Evolutionary conservation across 92 coral and sea anemone species (phyloP).

Genomic region (Epizoanthus scotinus): DNA sequence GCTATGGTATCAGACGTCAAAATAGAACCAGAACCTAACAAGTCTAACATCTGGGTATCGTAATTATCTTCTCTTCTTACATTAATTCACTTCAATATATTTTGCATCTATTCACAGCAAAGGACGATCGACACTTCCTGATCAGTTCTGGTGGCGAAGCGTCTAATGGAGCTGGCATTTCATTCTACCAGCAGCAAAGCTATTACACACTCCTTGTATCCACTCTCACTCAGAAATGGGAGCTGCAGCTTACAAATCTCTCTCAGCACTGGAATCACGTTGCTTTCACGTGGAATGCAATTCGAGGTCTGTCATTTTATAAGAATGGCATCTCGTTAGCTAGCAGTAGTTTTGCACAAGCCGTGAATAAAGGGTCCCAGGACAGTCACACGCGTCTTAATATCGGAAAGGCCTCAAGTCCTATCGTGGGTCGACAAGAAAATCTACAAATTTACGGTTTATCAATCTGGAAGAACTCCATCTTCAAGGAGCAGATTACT

Average conservation of each 20-base stretch:
- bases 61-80: too few species aligned
- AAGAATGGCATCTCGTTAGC: constrained; percentile 11
- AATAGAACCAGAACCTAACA: too few species aligned
- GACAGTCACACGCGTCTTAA: neutral
- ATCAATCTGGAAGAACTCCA: constrained; percentile 7
- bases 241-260: neutral
- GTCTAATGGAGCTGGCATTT: neutral
- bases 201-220: constrained; percentile 21
- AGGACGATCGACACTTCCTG: constrained; percentile 2
- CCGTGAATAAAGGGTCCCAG: neutral
- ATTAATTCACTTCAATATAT: too few species aligned
- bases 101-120: constrained; percentile 3
- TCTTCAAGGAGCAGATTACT: constrained; percentile 18
- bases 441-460: constrained; percentile 33
- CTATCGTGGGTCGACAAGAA: neutral
- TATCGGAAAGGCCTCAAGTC: constrained; percentile 23
- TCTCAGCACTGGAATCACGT: constrained; percentile 23
- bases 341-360: neutral
- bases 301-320: constrained; percentile 19
- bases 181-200: neutral
- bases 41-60: too few species aligned
- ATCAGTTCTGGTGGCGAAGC: constrained; percentile 25
- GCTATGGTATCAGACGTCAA: too few species aligned
- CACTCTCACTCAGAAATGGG: constrained; percentile 8
- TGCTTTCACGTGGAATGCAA: constrained; percentile 21